A percentile compares a stretch with the other conserved stretches of the same genome.
These are phyloP conservation scores for Drosophila ustulata DNA, from an alignment of 2,888 invertebrate species.

Conservation along the genomic window DNA sequence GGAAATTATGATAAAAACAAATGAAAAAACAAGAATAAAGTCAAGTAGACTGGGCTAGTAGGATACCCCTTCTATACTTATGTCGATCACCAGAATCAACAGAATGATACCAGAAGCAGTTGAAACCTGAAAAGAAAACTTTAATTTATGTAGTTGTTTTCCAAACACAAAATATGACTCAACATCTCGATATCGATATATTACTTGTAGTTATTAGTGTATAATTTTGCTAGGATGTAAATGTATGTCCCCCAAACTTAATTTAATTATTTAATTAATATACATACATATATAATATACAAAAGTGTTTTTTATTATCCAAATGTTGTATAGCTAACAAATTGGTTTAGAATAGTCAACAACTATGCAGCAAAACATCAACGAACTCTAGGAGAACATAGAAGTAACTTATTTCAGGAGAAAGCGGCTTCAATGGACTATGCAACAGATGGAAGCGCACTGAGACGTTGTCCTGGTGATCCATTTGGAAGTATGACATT, in stretches of 20 bases:
- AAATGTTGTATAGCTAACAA: not conserved
- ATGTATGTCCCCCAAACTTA: slow-evolving; percentile 81
- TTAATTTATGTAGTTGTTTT: slow-evolving; percentile 78
- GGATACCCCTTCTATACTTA: slow-evolving; percentile 41
- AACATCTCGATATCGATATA: slow-evolving; percentile 77
- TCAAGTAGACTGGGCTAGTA: slow-evolving; percentile 57
- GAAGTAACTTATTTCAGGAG: too few relatives aligned
- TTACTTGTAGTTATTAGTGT: slow-evolving; percentile 81
- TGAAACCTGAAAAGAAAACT: slow-evolving; percentile 56
- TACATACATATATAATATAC: slow-evolving; percentile 75
- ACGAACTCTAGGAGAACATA: too few relatives aligned
- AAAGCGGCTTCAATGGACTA: too few relatives aligned
- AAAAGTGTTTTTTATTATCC: slow-evolving; percentile 36
- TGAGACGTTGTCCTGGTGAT: too few relatives aligned
- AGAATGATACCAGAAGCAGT: slow-evolving; percentile 51
- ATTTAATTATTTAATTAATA: slow-evolving; percentile 81
- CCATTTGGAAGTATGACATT: too few relatives aligned
- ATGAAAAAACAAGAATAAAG: slow-evolving; percentile 22
- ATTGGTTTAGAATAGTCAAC: too few relatives aligned
- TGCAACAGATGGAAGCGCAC: too few relatives aligned
- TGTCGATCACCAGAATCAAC: slow-evolving; percentile 59
- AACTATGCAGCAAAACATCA: too few relatives aligned
- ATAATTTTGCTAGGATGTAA: slow-evolving; percentile 81
- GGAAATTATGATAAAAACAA: slow-evolving; percentile 11
- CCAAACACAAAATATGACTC: slow-evolving; percentile 68